Conservation (phyloP, 2,113 vertebrate species). For the Nesoenas mayeri region DNA sequence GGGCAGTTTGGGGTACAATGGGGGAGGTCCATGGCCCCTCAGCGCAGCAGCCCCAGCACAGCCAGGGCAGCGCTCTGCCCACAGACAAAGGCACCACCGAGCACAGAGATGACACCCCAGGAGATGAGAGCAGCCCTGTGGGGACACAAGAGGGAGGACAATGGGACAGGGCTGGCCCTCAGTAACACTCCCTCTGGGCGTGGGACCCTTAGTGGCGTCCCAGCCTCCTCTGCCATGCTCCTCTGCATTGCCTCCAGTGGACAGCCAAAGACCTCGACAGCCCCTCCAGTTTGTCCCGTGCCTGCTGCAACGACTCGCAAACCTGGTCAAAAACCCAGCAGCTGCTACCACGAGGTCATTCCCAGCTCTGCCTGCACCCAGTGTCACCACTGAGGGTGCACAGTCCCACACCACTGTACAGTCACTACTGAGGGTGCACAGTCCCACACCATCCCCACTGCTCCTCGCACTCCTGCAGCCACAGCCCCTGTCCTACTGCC, state of each 20-base stretch:
- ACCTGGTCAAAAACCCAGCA: background rate
- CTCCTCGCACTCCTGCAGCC: too few species aligned
- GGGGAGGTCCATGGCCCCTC: background rate
- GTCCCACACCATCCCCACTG: too few species aligned
- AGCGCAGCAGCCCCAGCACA: constrained; percentile 77
- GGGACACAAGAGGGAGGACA: background rate
- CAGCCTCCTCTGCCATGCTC: background rate
- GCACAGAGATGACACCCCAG: constrained; percentile 85
- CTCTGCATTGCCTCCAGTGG: fast-evolving
- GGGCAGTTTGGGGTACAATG: fast-evolving
- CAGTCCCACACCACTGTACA: background rate
- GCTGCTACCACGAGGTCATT: fast-evolving
- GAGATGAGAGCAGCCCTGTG: constrained; percentile 76
- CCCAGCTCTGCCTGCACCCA: background rate
- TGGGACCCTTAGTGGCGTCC: background rate
- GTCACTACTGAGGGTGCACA: background rate
- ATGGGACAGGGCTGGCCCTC: background rate
- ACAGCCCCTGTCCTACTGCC: background rate
- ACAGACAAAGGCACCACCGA: constrained; percentile 89
- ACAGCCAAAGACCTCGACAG: background rate
- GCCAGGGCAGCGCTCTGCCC: constrained; percentile 91
- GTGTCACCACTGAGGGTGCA: background rate
- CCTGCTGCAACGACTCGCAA: background rate
- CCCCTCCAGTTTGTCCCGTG: background rate
- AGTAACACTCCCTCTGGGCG: too few species aligned